A percentile compares a stretch with the other conserved stretches of the same genome.
phyloP scores from a whole-genome alignment of 2,888 invertebrate species.

The Idaea straminata region DNA sequence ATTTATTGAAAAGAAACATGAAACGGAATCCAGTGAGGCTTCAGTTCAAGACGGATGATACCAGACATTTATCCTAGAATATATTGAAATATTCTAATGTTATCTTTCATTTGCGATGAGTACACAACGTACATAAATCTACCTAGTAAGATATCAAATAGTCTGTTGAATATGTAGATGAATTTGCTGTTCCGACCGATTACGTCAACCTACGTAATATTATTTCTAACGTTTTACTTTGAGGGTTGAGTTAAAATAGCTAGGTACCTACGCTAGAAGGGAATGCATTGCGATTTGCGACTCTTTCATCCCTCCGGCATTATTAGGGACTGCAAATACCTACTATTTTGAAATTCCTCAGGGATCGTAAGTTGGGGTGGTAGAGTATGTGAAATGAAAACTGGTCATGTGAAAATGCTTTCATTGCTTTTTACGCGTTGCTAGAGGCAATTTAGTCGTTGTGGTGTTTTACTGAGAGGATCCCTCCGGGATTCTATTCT shows the following conservation, averaged over 20 bases:
- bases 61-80: no score
- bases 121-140: not conserved
- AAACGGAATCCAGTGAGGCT: no score
- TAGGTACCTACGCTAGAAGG: constrained; percentile 21
- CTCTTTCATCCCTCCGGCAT: constrained; percentile 53
- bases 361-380: constrained; percentile 53
- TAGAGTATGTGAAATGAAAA: constrained; percentile 68
- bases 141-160: not conserved
- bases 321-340: constrained; percentile 69
- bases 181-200: not conserved
- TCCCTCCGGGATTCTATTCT: constrained; percentile 44
- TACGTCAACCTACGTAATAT: not conserved
- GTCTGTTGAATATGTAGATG: not conserved
- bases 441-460: constrained; percentile 73
- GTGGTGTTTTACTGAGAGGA: constrained; percentile 61
- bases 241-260: not conserved
- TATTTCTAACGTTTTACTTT: not conserved
- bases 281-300: constrained; percentile 48
- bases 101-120: not conserved
- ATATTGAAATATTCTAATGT: not conserved
- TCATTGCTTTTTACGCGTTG: constrained; percentile 76
- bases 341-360: constrained; percentile 68
- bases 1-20: no score
- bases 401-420: constrained; percentile 77
- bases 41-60: no score